Evolutionary conservation across 2,888 invertebrate species (phyloP).

Genomic region (Byasa hedistus): DNA sequence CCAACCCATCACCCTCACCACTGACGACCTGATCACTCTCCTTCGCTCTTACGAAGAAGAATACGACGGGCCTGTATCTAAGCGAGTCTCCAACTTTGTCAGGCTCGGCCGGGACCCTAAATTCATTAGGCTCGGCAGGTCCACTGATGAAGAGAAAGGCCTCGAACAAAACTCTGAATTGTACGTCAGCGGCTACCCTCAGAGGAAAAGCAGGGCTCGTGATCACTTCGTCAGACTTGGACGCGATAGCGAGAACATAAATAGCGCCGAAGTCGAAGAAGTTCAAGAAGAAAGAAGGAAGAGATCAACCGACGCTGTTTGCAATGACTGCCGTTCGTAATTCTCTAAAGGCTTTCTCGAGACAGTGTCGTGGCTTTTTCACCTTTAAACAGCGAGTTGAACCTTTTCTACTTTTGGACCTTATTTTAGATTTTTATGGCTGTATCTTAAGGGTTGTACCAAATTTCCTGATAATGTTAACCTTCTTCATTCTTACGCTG

Average conservation of each 20-base stretch:
- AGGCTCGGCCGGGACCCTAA: conserved; percentile 69
- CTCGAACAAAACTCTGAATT: conserved; percentile 52
- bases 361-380: conserved; percentile 10
- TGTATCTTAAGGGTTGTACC: no score
- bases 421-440: no score
- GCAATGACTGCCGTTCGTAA: conserved; percentile 67
- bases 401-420: no score
- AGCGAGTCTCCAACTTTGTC: conserved; percentile 62
- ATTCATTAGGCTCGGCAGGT: conserved; percentile 74
- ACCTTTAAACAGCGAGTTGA: not conserved
- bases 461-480: no score
- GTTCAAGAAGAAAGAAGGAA: conserved; percentile 59
- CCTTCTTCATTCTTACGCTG: no score
- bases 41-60: conserved; percentile 65
- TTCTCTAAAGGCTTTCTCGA: conserved; percentile 8
- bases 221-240: conserved; percentile 72
- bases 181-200: conserved; percentile 54
- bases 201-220: conserved; percentile 66
- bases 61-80: conserved; percentile 51
- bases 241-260: conserved; percentile 64
- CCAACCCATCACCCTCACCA: conserved; percentile 57
- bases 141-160: conserved; percentile 55
- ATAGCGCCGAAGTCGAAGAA: conserved; percentile 51
- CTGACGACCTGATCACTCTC: conserved; percentile 64
- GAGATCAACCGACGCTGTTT: conserved; percentile 49